A percentile compares a stretch with the other conserved stretches of the same genome.
Evolutionary conservation across 1,140 invertebrate species (phyloP).

Genomic region (Bombus turneri): DNA sequence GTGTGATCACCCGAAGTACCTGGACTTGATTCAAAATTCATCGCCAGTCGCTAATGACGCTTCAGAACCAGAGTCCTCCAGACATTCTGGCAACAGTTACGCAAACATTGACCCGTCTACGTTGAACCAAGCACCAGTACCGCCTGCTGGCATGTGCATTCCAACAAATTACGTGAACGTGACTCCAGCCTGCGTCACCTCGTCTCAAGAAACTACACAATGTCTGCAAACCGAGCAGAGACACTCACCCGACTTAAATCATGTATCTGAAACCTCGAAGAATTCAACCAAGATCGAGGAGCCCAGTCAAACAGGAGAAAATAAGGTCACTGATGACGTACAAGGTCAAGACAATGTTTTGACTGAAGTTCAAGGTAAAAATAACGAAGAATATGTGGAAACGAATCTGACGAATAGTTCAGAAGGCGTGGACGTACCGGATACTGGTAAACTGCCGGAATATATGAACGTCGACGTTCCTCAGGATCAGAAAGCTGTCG

Average conservation of each 20-base stretch:
- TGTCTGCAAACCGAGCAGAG: conserved; percentile 3
- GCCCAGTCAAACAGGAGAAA: not conserved
- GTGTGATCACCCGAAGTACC: conserved; percentile 58
- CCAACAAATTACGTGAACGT: conserved; percentile 74
- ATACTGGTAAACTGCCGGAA: conserved; percentile 67
- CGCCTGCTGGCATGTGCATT: conserved; percentile 76
- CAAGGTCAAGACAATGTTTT: not conserved
- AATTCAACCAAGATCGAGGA: conserved; percentile 5
- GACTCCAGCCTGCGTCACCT: conserved; percentile 10
- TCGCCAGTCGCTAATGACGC: not conserved
- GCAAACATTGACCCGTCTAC: conserved; percentile 62
- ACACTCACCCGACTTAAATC: not conserved
- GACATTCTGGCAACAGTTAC: conserved; percentile 57
- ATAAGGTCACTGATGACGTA: conserved; percentile 4
- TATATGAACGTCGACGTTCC: conserved; percentile 75
- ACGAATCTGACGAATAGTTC: conserved; percentile 30
- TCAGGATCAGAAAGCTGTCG: conserved; percentile 62
- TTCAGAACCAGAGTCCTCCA: not conserved
- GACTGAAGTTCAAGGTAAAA: not conserved
- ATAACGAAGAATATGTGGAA: conserved; percentile 32
- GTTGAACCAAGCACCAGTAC: conserved; percentile 50
- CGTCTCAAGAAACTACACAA: conserved; percentile 18
- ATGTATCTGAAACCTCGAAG: conserved; percentile 7
- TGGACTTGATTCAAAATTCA: conserved; percentile 39
- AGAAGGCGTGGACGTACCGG: conserved; percentile 51